Percentiles rank a stretch among this genome's conserved stretches.
These are phyloP conservation scores for Chorisops tibialis DNA, from an alignment of 2,888 invertebrate genomes.

Conservation along the genomic window DNA sequence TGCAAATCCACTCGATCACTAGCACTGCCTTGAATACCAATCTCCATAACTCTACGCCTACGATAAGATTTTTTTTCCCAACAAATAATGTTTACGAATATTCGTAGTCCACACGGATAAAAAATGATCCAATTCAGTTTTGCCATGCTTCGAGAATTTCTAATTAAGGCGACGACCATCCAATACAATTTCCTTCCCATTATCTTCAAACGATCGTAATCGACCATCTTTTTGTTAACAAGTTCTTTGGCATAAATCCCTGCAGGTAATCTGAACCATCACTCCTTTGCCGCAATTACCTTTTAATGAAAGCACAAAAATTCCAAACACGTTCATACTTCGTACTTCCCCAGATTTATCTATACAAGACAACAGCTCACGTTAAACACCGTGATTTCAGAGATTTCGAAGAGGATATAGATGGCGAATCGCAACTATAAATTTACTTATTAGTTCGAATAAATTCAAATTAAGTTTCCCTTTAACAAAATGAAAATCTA, in stretches of 20 bases:
- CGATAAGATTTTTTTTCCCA: no score
- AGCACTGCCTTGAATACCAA: no score
- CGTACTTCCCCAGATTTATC: background rate
- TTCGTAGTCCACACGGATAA: no score
- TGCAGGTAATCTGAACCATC: slow-evolving; percentile 10
- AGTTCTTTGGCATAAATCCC: slow-evolving; percentile 12
- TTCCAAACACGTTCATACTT: slow-evolving; percentile 11
- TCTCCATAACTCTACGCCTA: no score
- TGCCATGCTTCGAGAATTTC: background rate
- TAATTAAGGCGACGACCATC: slow-evolving; percentile 5
- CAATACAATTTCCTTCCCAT: slow-evolving; percentile 11
- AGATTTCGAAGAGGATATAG: background rate
- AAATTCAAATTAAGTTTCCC: no score
- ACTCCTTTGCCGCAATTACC: slow-evolving; percentile 11
- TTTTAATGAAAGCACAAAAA: slow-evolving; percentile 14
- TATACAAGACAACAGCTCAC: background rate
- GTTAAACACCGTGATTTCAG: no score
- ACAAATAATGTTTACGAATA: no score
- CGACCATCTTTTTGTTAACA: slow-evolving; percentile 3
- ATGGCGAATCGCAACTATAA: slow-evolving; percentile 3
- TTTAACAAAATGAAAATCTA: no score
- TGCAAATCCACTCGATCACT: no score
- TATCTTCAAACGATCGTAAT: background rate
- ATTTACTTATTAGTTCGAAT: background rate
- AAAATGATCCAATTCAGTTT: background rate